A percentile compares a stretch with the other conserved stretches of the same genome.
Conservation (phyloP, 1,140 invertebrate genomes). For the Triops longicaudatus region DNA sequence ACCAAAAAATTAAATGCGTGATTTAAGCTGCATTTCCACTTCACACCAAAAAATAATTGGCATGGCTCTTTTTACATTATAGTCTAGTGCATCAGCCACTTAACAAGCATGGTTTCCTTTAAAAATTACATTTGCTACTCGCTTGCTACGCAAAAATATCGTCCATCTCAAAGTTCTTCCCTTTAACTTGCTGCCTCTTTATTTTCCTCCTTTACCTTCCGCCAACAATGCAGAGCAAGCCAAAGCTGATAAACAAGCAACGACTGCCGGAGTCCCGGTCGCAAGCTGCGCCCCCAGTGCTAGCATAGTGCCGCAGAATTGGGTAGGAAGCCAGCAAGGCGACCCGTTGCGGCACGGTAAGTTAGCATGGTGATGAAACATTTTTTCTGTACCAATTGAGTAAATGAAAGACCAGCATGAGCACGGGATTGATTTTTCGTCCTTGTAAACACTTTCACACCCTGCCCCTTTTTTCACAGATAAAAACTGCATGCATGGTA, state of each 20-base stretch:
- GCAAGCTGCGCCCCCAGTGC: constrained; percentile 13
- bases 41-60: too few relatives aligned
- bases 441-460: not conserved
- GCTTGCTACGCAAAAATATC: not conserved
- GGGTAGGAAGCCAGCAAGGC: constrained; percentile 21
- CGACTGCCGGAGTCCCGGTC: constrained; percentile 1
- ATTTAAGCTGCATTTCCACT: too few relatives aligned
- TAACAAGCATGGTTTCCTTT: too few relatives aligned
- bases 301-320: constrained; percentile 17
- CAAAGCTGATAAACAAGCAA: constrained; percentile 17
- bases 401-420: not conserved
- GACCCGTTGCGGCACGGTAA: constrained; percentile 25
- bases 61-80: too few relatives aligned
- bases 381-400: not conserved
- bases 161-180: not conserved
- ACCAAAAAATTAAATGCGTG: too few relatives aligned
- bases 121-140: not conserved
- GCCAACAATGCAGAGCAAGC: constrained; percentile 2
- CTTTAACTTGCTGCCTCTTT: constrained; percentile 4
- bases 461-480: not conserved
- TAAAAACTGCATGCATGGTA: not conserved
- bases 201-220: constrained; percentile 1
- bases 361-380: not conserved
- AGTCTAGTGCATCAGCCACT: too few relatives aligned
- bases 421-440: not conserved